These are phyloP conservation scores for Caenorhabditis latens DNA, from an alignment of 1,140 invertebrate species.

Conservation along the genomic window DNA sequence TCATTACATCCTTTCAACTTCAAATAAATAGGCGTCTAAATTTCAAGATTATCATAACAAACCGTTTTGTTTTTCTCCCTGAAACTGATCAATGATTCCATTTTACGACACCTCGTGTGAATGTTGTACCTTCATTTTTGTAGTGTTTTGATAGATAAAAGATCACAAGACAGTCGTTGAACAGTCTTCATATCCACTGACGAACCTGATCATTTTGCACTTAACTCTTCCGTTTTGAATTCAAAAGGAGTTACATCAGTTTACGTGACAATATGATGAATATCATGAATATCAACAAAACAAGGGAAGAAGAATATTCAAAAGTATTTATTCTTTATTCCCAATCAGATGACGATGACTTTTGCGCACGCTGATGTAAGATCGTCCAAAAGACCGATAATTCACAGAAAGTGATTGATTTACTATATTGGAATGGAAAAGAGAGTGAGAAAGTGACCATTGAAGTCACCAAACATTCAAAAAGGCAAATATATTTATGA, in stretches of 20 bases:
- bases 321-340: not conserved
- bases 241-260: not conserved
- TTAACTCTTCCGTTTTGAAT: not conserved
- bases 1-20: too few species aligned
- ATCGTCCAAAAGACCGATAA: constrained; percentile 37
- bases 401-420: constrained; percentile 22
- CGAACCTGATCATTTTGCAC: not conserved
- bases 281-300: not conserved
- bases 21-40: too few species aligned
- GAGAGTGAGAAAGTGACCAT: not conserved
- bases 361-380: constrained; percentile 8
- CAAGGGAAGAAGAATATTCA: constrained; percentile 8
- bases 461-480: constrained; percentile 22
- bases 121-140: not conserved
- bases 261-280: constrained; percentile 10
- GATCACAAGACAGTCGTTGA: not conserved
- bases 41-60: too few species aligned
- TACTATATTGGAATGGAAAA: not conserved
- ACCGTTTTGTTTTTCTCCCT: not conserved
- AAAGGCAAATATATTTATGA: not conserved
- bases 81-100: not conserved
- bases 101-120: constrained; percentile 11
- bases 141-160: not conserved
- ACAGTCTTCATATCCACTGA: not conserved
- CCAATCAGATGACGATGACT: constrained; percentile 41